phyloP scores from a whole-genome alignment of 2,888 invertebrate species.

The Dasysyrphus albostriatus region DNA sequence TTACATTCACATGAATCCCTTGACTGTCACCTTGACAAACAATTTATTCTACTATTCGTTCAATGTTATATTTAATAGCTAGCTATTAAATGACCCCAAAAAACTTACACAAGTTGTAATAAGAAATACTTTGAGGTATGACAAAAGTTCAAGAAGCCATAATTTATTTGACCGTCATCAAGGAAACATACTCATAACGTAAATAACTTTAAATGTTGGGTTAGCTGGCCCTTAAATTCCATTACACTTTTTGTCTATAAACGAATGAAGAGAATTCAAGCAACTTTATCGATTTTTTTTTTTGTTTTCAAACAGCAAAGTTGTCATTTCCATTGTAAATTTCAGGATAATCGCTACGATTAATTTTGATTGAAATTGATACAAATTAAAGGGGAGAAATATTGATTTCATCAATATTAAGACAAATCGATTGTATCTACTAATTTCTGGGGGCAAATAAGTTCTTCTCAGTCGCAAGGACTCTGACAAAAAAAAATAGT shows the following conservation, averaged over 20 bases:
- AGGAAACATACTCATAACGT: neutral
- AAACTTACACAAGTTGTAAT: conserved; percentile 14
- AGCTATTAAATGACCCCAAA: conserved; percentile 5
- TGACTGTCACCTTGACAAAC: neutral
- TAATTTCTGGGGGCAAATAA: neutral
- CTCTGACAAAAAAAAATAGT: neutral
- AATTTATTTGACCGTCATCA: conserved; percentile 22
- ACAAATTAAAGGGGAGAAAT: neutral
- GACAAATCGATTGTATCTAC: conserved; percentile 10
- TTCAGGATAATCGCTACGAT: conserved; percentile 6
- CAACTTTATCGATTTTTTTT: conserved; percentile 4
- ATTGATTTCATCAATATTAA: conserved; percentile 19
- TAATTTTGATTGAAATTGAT: conserved; percentile 36
- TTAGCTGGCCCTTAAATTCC: neutral
- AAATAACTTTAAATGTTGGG: neutral
- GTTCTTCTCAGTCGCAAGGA: neutral
- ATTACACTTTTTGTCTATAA: neutral
- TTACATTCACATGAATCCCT: neutral
- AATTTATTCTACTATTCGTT: conserved; percentile 3
- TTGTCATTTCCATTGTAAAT: neutral
- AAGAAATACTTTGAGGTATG: conserved; percentile 9
- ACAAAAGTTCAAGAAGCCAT: conserved; percentile 9
- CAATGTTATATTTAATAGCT: conserved; percentile 54
- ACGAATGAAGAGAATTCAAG: conserved; percentile 10
- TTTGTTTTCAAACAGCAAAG: neutral